These are phyloP conservation scores for Cervus canadensis DNA, from an alignment of 2,113 vertebrate genomes.

Conservation along the genomic window DNA sequence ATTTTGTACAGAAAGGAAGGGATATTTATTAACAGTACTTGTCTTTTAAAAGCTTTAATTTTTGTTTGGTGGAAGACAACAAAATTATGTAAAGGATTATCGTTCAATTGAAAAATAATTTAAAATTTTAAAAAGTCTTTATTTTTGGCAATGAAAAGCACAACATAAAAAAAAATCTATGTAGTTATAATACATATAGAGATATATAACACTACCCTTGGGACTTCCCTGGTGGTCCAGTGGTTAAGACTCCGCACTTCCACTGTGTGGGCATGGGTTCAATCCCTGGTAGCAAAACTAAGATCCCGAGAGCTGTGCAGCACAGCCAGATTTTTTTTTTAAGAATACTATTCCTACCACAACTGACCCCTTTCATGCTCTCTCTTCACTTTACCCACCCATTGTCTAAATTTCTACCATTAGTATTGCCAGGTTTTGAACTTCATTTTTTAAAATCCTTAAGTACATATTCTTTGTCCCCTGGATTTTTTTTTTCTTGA, in stretches of 20 bases:
- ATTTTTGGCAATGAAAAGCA: constrained; percentile 81
- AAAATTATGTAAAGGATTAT: not conserved
- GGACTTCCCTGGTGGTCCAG: not conserved
- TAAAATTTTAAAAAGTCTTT: constrained; percentile 13
- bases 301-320: fast-evolving
- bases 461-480: not conserved
- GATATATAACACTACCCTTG: not conserved
- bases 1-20: constrained; percentile 68
- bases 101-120: not conserved
- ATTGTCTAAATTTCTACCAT: not conserved
- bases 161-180: constrained; percentile 22
- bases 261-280: not conserved
- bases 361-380: not conserved
- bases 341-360: not conserved
- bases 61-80: not conserved
- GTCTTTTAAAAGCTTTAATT: constrained; percentile 69
- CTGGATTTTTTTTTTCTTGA: not conserved
- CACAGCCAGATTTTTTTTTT: not conserved
- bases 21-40: constrained; percentile 76
- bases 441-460: not conserved
- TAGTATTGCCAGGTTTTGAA: not conserved
- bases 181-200: not conserved
- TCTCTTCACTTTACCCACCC: not conserved
- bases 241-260: not conserved
- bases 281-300: not conserved